Percentiles rank a stretch among this genome's conserved stretches.
Evolutionary conservation across 2,797 vertebrate species (phyloP).

Genomic region (Graptemys geographica): DNA sequence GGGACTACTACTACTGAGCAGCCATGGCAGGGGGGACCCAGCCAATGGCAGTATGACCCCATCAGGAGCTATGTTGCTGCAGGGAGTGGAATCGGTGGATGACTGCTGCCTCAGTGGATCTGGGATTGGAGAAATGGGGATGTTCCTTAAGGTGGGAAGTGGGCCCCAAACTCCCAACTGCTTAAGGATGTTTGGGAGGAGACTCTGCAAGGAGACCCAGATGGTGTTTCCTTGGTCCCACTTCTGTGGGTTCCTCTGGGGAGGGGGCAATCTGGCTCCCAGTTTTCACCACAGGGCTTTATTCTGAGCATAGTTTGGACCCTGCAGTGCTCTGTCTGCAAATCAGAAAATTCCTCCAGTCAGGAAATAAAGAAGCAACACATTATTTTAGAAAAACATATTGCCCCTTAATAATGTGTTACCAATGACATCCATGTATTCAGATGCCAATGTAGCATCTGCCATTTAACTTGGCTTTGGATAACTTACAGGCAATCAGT

Average conservation of each 20-base stretch:
- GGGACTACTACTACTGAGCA: not conserved
- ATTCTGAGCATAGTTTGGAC: not conserved
- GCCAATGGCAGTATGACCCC: not conserved
- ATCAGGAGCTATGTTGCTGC: not conserved
- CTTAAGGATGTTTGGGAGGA: not conserved
- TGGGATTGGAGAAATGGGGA: too few species aligned
- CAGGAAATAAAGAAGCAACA: constrained; percentile 23
- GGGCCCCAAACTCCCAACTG: too few species aligned
- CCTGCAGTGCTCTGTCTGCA: not conserved
- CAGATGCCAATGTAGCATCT: not conserved
- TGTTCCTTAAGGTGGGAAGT: not conserved
- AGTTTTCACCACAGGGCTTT: not conserved
- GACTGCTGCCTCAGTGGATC: not conserved
- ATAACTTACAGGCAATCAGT: constrained; percentile 33
- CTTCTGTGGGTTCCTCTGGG: not conserved
- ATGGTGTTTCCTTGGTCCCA: not conserved
- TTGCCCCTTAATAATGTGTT: constrained; percentile 35
- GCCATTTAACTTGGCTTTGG: constrained; percentile 35
- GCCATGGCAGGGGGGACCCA: too few species aligned
- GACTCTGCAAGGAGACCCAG: not conserved
- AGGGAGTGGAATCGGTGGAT: not conserved
- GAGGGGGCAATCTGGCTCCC: not conserved
- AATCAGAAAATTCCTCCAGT: not conserved
- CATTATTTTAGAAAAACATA: constrained; percentile 51
- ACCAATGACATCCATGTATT: not conserved